phyloP scores from a whole-genome alignment of 2,888 invertebrate species.

The Malthinus seriepunctatus region DNA sequence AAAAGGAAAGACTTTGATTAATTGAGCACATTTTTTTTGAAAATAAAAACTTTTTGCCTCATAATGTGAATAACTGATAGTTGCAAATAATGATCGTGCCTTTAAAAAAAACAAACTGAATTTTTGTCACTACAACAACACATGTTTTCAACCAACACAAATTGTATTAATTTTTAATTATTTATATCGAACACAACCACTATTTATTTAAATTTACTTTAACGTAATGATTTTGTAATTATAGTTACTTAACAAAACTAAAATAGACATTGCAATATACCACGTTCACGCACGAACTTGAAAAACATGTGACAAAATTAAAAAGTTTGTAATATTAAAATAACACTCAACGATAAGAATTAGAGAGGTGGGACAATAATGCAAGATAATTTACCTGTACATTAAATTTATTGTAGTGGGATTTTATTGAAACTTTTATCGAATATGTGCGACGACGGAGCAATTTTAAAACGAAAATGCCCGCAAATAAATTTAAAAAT shows the following conservation, averaged over 20 bases:
- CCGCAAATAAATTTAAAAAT: no score
- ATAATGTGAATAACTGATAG: not conserved
- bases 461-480: no score
- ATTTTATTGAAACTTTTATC: no score
- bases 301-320: constrained; percentile 24
- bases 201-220: constrained; percentile 11
- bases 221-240: constrained; percentile 21
- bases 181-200: constrained; percentile 7
- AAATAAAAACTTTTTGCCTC: no score
- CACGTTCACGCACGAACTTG: constrained; percentile 19
- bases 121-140: constrained; percentile 4
- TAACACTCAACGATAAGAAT: constrained; percentile 24
- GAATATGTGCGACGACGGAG: no score
- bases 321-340: constrained; percentile 23
- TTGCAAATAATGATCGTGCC: constrained; percentile 2
- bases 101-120: constrained; percentile 14
- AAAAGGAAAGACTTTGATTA: constrained; percentile 3
- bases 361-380: constrained; percentile 18
- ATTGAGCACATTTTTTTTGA: not conserved
- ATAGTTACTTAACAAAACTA: constrained; percentile 16
- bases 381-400: constrained; percentile 4
- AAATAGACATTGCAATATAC: constrained; percentile 17
- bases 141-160: constrained; percentile 8
- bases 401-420: no score
- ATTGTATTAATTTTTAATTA: constrained; percentile 6